Percentiles rank a stretch among this genome's conserved stretches.
phyloP scores from a whole-genome alignment of 1,140 invertebrate species.

The Brachionus plicatilis region DNA sequence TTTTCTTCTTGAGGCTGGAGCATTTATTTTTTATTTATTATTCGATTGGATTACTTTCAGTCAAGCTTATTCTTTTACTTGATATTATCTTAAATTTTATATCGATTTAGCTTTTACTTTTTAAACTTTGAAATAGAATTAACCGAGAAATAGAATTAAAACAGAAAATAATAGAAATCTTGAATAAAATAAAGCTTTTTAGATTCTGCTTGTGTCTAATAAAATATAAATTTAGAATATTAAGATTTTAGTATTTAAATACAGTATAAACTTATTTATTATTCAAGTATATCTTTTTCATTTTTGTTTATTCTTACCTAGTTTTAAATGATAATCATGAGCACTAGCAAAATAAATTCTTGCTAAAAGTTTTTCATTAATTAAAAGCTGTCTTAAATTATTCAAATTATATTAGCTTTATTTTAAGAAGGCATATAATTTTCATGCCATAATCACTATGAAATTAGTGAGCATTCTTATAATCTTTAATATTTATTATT shows the following conservation, averaged over 20 bases:
- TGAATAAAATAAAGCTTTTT: not conserved
- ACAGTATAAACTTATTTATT: too few relatives aligned
- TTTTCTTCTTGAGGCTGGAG: too few relatives aligned
- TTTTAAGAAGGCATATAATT: not conserved
- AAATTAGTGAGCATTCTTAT: not conserved
- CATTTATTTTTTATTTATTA: too few relatives aligned
- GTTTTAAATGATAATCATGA: not conserved
- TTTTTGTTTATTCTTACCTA: not conserved
- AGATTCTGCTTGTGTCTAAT: not conserved
- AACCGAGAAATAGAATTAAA: not conserved
- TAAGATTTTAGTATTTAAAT: too few relatives aligned
- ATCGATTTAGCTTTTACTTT: too few relatives aligned
- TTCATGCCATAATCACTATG: not conserved
- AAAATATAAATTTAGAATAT: not conserved
- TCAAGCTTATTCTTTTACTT: too few relatives aligned
- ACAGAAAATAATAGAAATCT: not conserved
- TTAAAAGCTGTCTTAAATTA: not conserved
- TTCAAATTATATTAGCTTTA: not conserved
- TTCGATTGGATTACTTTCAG: too few relatives aligned
- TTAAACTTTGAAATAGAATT: not conserved
- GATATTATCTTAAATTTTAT: too few relatives aligned
- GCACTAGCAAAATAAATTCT: not conserved
- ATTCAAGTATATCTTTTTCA: not conserved
- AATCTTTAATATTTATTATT: not conserved
- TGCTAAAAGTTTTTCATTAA: not conserved